Percentiles rank a stretch among this genome's conserved stretches.
Evolutionary conservation across 2,113 vertebrate species (phyloP).

Genomic region (Peucedramus taeniatus): DNA sequence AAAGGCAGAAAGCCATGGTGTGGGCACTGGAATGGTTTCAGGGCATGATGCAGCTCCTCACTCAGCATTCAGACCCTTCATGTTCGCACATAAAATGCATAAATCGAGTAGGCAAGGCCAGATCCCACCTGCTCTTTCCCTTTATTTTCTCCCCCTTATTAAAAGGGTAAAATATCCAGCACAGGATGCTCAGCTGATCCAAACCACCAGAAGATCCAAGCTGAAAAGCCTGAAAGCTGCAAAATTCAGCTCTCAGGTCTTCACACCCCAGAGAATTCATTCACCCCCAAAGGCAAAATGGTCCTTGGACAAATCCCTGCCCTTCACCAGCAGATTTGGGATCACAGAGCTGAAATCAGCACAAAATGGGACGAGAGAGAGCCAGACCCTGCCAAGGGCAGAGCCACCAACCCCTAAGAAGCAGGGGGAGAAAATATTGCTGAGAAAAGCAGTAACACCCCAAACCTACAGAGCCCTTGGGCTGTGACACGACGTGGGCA

Average conservation of each 20-base stretch:
- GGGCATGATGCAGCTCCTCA: background rate
- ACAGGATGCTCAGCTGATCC: background rate
- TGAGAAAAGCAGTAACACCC: fast-evolving
- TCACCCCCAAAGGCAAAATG: background rate
- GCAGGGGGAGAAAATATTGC: background rate
- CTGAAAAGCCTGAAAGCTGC: background rate
- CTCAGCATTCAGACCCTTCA: background rate
- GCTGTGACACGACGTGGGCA: fast-evolving
- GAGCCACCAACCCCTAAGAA: fast-evolving
- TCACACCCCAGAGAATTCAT: background rate
- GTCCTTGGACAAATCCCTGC: background rate
- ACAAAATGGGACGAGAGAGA: fast-evolving
- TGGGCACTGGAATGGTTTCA: background rate
- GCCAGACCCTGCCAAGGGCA: background rate
- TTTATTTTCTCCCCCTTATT: background rate
- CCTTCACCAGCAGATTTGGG: background rate
- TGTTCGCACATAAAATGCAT: fast-evolving
- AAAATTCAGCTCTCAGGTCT: background rate
- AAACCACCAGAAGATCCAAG: background rate
- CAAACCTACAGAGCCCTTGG: fast-evolving
- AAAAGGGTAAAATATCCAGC: background rate
- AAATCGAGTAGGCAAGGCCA: background rate
- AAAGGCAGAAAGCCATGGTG: background rate
- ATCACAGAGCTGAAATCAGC: fast-evolving
- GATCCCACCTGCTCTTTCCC: background rate